Base-by-base conservation (phyloP, 2,113 vertebrate genomes). In the Tenebrosternarchus preto region DNA sequence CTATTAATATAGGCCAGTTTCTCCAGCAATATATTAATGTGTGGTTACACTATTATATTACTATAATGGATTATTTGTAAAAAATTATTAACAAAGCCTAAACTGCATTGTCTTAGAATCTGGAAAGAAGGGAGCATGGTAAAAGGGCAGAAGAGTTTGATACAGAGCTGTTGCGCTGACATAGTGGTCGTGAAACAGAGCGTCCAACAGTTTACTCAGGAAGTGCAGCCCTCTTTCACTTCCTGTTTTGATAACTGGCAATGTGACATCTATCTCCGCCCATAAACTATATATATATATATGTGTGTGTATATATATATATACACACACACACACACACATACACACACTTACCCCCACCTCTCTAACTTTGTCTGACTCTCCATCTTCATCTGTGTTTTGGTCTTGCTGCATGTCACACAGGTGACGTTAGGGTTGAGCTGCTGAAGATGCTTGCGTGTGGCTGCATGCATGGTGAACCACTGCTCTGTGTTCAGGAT, bases 241-340 rank as follows among this genome's bases (percentile, higher is more conserved):
- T 86, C 85, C 85, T 84, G 76, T 79, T 80, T 71, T 83, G 71
- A 75, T 66, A 56, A 75, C 33, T 78, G 72, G 69, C 59, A 64
- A 50, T 80, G 31, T 80, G 77, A 60, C 39, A 46, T 64, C 78
- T 63, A 83, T 83, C 60, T 85, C 72, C 72, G 67, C 72, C 66
- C 73, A 68, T 71, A 39, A 67, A 57, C 57, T 36, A 63, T 68
- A 72, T 68, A 50, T 80, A 80, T 57, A 63, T 70, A 43, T 81
- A n/a, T n/a, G n/a, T n/a, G n/a, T n/a, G n/a, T n/a, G n/a, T n/a
- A n/a, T n/a, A n/a, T n/a, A n/a, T n/a, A n/a, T n/a, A n/a, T n/a
- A n/a, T n/a, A n/a, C 56, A 85, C 77, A 59, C 76, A 25, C 24
- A 36, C 57, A 53, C 33, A 82, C 25, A n/a, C 56, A 85, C 77